Base-by-base conservation (phyloP, 2,113 vertebrate genomes). In the Rutilus rutilus region DNA sequence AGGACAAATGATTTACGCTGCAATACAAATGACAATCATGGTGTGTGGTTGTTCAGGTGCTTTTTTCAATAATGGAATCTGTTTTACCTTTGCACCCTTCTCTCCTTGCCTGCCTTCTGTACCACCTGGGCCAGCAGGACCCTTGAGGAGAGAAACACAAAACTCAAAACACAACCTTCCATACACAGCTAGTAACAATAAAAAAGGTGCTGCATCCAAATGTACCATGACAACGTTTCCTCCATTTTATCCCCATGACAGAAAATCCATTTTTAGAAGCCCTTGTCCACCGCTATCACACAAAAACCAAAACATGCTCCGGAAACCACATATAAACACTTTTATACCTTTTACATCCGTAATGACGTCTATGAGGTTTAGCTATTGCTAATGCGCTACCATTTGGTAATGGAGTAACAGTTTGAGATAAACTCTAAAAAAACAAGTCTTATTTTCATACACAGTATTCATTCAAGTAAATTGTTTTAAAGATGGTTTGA, bases 81-180 rank as follows among this genome's bases (percentile, higher is more conserved):
- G 12, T 59, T 85, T 92, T 84, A 99, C 98, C 97, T 99, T 99
- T 86, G 97, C 96, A 57, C 98, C 98, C 86, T 99, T 99, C 92
- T 99, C 97, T 76, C 98, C 97, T 93, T 98, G 97, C 88, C 96
- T 96, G 87, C 98, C 98, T 89, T 97, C 96, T 81, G 95, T 88
- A 39, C 98, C 98, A 1, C 94, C 89, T 86, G 89, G 91, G 90
- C 98, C 98, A 73, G 95, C 90, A 52, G 97, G 94, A 59, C 98
- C 98, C 97, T 97, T 73, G 10, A 87, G 90, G 11, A 85, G 36
- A 84, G 6, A 73, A 74, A 83, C 86, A 30, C 12, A 17, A 76
- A 77, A 52, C 73, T 54, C 50, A 86, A 23, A 19, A 74, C 42
- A 74, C 52, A 42, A 79, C 57, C 23, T 62, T 25, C 14, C 9